phyloP scores from a whole-genome alignment of 2,113 vertebrate genomes.

The Microcebus griseorufus region DNA sequence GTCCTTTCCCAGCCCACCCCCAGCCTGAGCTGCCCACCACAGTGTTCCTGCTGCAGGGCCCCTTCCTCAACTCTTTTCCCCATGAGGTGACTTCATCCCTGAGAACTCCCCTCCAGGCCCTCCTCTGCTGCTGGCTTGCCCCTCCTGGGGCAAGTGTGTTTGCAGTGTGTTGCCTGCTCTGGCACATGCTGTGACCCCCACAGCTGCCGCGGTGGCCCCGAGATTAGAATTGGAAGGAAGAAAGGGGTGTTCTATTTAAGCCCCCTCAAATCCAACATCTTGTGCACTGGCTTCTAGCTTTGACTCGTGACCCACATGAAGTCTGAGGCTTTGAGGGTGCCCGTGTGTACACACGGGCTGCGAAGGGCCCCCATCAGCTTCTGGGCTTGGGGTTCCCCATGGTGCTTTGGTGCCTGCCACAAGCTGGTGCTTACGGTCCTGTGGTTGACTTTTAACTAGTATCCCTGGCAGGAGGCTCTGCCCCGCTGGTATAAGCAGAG shows the following conservation, averaged over 20 bases:
- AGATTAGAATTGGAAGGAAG: background rate
- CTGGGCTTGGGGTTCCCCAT: background rate
- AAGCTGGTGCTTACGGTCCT: background rate
- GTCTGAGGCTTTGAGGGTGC: background rate
- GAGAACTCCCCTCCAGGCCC: background rate
- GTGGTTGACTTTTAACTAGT: background rate
- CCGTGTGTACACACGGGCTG: rapidly evolving
- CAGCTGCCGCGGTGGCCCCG: background rate
- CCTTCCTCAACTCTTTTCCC: background rate
- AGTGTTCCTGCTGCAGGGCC: background rate
- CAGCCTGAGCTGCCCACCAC: background rate
- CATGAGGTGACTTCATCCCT: background rate
- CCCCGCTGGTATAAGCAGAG: background rate
- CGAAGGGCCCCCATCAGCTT: background rate
- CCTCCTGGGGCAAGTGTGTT: background rate
- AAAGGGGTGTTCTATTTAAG: background rate
- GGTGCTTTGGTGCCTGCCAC: background rate
- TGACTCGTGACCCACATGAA: background rate
- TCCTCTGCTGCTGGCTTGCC: background rate
- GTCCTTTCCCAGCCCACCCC: background rate
- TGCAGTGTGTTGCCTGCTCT: rapidly evolving
- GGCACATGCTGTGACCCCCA: background rate
- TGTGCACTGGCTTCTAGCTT: background rate
- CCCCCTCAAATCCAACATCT: background rate
- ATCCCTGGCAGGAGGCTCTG: background rate